Conservation (phyloP, 2,113 vertebrate species). For the Aspiorhynchus laticeps region DNA sequence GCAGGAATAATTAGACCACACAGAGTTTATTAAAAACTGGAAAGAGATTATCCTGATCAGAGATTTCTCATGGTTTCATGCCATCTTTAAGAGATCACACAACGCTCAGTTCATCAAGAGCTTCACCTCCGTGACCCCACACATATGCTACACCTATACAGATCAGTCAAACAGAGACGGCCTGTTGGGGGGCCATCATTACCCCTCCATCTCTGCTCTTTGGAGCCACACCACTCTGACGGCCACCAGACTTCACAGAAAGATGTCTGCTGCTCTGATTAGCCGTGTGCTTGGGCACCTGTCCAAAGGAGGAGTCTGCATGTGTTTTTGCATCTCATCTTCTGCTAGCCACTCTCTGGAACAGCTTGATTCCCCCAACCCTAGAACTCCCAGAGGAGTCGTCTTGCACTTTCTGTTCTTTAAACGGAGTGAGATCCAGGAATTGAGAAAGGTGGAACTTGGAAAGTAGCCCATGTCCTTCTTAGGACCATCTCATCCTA, state of each 20-base stretch:
- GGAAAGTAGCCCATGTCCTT: constrained; percentile 30
- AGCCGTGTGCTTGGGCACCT: constrained; percentile 56
- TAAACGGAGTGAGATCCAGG: constrained; percentile 48
- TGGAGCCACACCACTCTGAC: constrained; percentile 51
- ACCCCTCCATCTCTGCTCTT: constrained; percentile 34
- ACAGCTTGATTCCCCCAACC: constrained; percentile 57
- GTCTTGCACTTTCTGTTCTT: constrained; percentile 54
- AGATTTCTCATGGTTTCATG: constrained; percentile 1
- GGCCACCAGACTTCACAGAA: constrained; percentile 55
- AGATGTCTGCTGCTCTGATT: constrained; percentile 56
- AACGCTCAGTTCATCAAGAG: constrained; percentile 31
- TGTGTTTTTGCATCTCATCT: constrained; percentile 59
- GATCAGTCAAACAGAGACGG: constrained; percentile 20
- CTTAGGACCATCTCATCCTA: background rate
- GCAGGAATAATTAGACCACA: background rate
- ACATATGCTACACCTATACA: constrained; percentile 48
- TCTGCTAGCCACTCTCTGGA: constrained; percentile 46
- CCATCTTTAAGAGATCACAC: constrained; percentile 30
- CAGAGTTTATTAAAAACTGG: constrained; percentile 8
- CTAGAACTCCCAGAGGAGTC: constrained; percentile 52
- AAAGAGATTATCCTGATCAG: constrained; percentile 31
- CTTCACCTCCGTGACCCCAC: background rate
- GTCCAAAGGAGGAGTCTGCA: constrained; percentile 55
- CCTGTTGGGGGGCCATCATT: constrained; percentile 16
- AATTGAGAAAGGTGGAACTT: constrained; percentile 36